A percentile compares a stretch with the other conserved stretches of the same genome.
Conservation (phyloP, 2,797 vertebrate species). For the Brotogeris chrysoptera region DNA sequence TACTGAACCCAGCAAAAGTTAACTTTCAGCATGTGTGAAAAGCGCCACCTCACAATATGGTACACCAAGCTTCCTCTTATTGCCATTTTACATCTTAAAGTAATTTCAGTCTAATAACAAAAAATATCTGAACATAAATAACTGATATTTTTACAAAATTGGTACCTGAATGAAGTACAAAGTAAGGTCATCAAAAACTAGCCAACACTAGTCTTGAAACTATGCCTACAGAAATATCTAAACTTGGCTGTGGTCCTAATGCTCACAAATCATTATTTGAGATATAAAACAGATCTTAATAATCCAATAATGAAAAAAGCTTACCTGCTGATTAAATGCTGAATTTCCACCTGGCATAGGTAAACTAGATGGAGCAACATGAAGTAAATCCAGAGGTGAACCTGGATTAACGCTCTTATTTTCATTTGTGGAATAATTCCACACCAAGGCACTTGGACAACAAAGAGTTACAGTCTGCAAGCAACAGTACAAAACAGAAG, state of each 20-base stretch:
- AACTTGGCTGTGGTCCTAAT: not conserved
- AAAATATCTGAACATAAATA: not conserved
- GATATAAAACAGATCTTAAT: not conserved
- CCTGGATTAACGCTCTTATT: conserved; percentile 75
- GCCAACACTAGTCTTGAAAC: not conserved
- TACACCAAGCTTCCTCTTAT: not conserved
- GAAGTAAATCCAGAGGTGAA: conserved; percentile 80
- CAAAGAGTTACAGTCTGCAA: conserved; percentile 80
- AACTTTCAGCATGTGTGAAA: not conserved
- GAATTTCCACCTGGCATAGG: conserved; percentile 80
- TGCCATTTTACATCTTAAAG: not conserved
- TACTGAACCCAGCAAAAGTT: not conserved
- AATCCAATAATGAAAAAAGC: not conserved
- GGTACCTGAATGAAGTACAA: not conserved
- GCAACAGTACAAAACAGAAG: not conserved
- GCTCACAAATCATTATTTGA: not conserved
- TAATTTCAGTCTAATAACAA: not conserved
- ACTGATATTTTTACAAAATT: not conserved
- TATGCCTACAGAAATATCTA: not conserved
- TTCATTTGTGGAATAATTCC: conserved; percentile 81
- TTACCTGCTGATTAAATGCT: conserved; percentile 79
- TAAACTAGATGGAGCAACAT: conserved; percentile 78
- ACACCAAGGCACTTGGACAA: conserved; percentile 86
- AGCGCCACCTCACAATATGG: not conserved
- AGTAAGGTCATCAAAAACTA: not conserved